Evolutionary conservation across 2,888 invertebrate genomes (phyloP).

Genomic region (Congeria kusceri): DNA sequence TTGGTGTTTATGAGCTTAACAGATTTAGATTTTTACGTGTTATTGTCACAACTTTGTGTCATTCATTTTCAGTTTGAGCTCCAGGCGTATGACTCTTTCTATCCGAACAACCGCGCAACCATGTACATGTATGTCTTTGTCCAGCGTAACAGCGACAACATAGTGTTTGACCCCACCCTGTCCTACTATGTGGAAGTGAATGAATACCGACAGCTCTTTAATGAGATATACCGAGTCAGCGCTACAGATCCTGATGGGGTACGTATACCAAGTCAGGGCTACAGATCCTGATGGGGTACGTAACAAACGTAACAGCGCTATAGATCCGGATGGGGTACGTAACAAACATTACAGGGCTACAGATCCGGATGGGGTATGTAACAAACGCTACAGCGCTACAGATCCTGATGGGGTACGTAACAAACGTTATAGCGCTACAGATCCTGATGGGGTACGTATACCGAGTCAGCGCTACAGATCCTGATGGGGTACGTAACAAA

Average conservation of each 20-base stretch:
- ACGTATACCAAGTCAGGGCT: constrained; percentile 65
- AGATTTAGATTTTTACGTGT: no score
- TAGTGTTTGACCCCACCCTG: constrained; percentile 63
- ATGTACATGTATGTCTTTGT: constrained; percentile 77
- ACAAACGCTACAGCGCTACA: no score
- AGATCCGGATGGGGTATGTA: no score
- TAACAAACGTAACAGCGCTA: not conserved
- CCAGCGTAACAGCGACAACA: constrained; percentile 76
- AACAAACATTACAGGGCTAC: no score
- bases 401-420: no score
- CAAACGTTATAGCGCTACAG: no score
- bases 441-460: no score
- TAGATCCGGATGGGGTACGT: no score
- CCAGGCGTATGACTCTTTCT: constrained; percentile 71
- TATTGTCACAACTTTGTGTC: no score
- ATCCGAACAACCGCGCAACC: constrained; percentile 72
- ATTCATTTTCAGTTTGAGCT: constrained; percentile 67
- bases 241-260: constrained; percentile 75
- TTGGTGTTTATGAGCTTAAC: no score
- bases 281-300: constrained; percentile 66
- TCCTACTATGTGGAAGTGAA: constrained; percentile 56
- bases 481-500: no score
- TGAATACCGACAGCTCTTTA: constrained; percentile 61
- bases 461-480: no score
- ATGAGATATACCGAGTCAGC: constrained; percentile 57